These are phyloP conservation scores for Gryllus longicercus DNA, from an alignment of 2,888 invertebrate species.

Conservation along the genomic window DNA sequence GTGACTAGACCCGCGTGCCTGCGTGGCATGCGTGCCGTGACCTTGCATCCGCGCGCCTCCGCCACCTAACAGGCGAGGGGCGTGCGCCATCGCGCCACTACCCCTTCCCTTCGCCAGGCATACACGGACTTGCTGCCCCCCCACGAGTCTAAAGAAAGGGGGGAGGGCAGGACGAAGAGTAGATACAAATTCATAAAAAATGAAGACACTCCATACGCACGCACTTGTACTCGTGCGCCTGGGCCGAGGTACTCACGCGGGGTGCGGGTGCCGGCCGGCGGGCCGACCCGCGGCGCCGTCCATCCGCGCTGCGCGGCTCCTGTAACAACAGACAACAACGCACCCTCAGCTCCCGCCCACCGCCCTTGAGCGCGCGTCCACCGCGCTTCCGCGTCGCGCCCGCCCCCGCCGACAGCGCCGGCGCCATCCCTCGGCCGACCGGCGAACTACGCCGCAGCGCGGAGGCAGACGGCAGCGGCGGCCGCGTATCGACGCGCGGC, in stretches of 20 bases:
- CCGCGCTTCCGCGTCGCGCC: background rate
- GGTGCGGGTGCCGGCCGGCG: slow-evolving; percentile 17
- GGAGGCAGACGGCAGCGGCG: background rate
- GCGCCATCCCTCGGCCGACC: background rate
- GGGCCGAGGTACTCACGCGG: background rate
- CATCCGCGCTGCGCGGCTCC: background rate
- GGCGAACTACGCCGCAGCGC: background rate
- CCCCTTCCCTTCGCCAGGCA: no score
- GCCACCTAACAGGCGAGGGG: no score
- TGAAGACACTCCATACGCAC: no score
- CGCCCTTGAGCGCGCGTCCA: background rate
- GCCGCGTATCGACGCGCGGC: background rate
- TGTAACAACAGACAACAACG: background rate
- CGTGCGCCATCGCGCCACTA: no score
- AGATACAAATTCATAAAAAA: no score
- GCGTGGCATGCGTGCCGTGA: background rate
- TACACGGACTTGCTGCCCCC: no score
- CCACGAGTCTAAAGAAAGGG: no score
- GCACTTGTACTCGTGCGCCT: no score
- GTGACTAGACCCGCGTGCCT: background rate
- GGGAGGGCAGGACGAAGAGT: no score
- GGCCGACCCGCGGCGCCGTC: background rate
- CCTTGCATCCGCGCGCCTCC: no score
- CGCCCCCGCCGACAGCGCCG: background rate
- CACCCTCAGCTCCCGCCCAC: background rate